These are phyloP conservation scores for Acanthosoma haemorrhoidale DNA, from an alignment of 2,888 invertebrate species.

Conservation along the genomic window DNA sequence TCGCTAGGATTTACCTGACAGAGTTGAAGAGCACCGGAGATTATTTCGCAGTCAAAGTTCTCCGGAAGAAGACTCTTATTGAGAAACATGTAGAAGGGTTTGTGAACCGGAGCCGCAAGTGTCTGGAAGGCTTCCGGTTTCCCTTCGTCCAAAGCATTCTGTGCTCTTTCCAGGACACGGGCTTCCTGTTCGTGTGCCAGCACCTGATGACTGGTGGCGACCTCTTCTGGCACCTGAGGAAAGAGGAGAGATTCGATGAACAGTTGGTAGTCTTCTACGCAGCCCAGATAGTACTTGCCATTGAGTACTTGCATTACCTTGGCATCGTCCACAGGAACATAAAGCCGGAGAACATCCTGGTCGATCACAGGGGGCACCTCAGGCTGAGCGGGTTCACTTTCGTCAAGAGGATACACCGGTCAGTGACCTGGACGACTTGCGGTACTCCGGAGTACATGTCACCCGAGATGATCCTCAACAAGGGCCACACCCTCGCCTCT, in stretches of 20 bases:
- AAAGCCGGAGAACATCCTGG: slow-evolving; percentile 86
- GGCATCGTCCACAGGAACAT: slow-evolving; percentile 86
- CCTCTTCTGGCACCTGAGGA: slow-evolving; percentile 73
- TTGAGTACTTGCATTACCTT: slow-evolving; percentile 87
- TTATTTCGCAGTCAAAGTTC: slow-evolving; percentile 58
- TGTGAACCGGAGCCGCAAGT: slow-evolving; percentile 68
- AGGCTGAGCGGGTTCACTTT: slow-evolving; percentile 93
- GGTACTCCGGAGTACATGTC: slow-evolving; percentile 59
- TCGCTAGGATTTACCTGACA: slow-evolving; percentile 57
- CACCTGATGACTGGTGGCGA: slow-evolving; percentile 86
- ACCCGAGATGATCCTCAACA: slow-evolving; percentile 57
- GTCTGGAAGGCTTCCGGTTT: slow-evolving; percentile 79
- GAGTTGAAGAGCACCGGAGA: slow-evolving; percentile 51
- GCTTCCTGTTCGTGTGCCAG: slow-evolving; percentile 75
- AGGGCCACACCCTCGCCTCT: slow-evolving; percentile 86
- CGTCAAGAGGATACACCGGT: slow-evolving; percentile 61
- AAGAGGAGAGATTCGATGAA: slow-evolving; percentile 55
- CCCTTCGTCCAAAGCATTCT: slow-evolving; percentile 84
- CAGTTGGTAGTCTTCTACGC: slow-evolving; percentile 68
- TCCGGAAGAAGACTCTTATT: slow-evolving; percentile 59
- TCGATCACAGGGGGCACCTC: slow-evolving; percentile 70
- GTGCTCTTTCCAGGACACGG: slow-evolving; percentile 79
- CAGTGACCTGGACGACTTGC: slow-evolving; percentile 52
- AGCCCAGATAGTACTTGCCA: slow-evolving; percentile 79
- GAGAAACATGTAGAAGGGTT: slow-evolving; percentile 61